Evolutionary conservation across 1,140 invertebrate species (phyloP), one percentile per base, ranked within the genome.

Genomic region (Heliconius eleuchia): DNA sequence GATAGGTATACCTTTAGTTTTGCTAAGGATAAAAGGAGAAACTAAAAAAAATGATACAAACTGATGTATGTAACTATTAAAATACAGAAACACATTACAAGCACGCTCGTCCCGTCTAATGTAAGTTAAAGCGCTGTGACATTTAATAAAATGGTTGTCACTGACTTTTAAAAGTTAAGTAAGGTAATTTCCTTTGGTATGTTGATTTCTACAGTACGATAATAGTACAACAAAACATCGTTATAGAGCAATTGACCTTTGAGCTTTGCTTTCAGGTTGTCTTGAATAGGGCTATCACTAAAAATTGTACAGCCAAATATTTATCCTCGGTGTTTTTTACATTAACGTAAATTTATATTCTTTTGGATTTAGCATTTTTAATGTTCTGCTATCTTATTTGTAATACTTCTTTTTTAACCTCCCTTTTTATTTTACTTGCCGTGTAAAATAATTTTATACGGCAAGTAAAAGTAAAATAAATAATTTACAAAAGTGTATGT

Each of bases 171-270:
- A 27, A 66, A 66, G 57, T 66, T 66, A 66, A 66, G 60, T 66
- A 66, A 66, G 60, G 60, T 66, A 66, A 66, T 66, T 66, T 66
- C 60, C 60, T 27, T 66, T 66, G 60, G 60, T 66, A 23, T n/a
- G 9, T 66, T 66, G 27, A 66, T 66, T 27, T 66, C 60, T 30
- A 66, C 23, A 30, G 27, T 37, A 50, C 74, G 27, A 66, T 75
- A 75, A 39, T 42, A 66, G 37, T 66, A 66, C 55, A 74, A 42
- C 60, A 66, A 66, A 8, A 52, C 50, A 0, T 34, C 46, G 46
- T 55, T 66, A 75, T 75, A 37, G 55, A 66, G 74, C 55, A 75
- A 75, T 75, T 75, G 74, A 75, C 74, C 74, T 75, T 75, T 57
- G 8, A 66, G 74, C n/a, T 52, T 42, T 60, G 37, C 74, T 37